Percentiles rank a stretch among this genome's conserved stretches.
Conservation (phyloP, 1,140 invertebrate genomes). For the Papilio dardanus region DNA sequence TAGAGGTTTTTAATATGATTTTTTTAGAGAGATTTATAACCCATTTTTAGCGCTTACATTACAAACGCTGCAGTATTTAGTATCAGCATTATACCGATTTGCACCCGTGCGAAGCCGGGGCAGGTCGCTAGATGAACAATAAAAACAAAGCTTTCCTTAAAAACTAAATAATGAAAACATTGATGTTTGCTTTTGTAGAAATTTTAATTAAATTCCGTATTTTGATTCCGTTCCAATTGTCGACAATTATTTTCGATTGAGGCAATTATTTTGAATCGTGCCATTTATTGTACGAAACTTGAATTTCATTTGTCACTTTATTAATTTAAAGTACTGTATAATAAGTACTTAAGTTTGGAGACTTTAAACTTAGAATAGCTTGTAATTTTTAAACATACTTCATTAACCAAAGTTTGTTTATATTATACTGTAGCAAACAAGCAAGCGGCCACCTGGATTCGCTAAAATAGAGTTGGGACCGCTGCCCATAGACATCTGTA, state of each 20-base stretch:
- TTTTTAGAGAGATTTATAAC: too few relatives aligned
- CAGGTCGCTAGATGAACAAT: too few relatives aligned
- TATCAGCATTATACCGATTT: too few relatives aligned
- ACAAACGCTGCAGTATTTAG: too few relatives aligned
- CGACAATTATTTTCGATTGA: conserved; percentile 13
- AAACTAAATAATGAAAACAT: conserved; percentile 2
- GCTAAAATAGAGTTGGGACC: too few relatives aligned
- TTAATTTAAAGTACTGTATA: not conserved
- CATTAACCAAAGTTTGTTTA: too few relatives aligned
- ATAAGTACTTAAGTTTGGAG: not conserved
- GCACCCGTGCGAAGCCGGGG: too few relatives aligned
- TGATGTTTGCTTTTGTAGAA: not conserved
- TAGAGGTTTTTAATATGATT: too few relatives aligned
- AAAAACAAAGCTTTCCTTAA: not conserved
- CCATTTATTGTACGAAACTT: not conserved
- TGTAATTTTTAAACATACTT: not conserved
- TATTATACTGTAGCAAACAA: too few relatives aligned
- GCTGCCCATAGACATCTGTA: too few relatives aligned
- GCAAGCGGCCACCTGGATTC: too few relatives aligned
- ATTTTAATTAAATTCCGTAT: conserved; percentile 11
- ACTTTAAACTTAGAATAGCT: not conserved
- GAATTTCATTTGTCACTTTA: conserved; percentile 15
- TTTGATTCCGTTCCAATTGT: conserved; percentile 22
- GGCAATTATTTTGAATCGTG: conserved; percentile 12
- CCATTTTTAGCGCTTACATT: too few relatives aligned